Evolutionary conservation across 2,113 vertebrate species (phyloP).

Genomic region (Cephalopterus ornatus): DNA sequence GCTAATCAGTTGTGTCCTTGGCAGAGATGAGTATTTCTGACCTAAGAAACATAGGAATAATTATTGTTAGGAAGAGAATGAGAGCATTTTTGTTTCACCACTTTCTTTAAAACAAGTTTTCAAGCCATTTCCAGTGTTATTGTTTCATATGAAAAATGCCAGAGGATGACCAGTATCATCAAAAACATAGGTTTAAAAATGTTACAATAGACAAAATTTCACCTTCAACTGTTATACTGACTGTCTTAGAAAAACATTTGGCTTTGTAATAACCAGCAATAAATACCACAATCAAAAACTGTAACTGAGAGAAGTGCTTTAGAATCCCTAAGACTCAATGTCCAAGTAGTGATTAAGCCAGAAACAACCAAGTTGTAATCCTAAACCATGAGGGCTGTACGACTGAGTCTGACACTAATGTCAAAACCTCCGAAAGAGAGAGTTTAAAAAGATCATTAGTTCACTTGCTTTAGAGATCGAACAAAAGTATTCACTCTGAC

Average conservation of each 20-base stretch:
- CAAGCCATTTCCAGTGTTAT: neutral
- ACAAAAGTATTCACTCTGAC: neutral
- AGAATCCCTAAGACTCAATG: neutral
- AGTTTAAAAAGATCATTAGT: neutral
- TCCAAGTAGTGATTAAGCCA: neutral
- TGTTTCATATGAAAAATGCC: neutral
- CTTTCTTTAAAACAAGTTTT: neutral
- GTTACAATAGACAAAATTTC: neutral
- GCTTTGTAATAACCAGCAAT: neutral
- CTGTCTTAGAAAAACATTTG: neutral
- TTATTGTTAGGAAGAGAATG: neutral
- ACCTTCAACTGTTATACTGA: neutral
- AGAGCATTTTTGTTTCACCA: neutral
- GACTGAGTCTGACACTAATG: neutral
- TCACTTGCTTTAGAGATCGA: neutral
- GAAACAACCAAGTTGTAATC: neutral
- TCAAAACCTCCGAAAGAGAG: neutral
- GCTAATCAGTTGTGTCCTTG: neutral
- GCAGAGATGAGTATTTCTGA: neutral
- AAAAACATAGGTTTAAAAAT: neutral
- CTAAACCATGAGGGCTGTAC: neutral
- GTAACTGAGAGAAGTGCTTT: neutral
- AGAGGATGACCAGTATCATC: neutral
- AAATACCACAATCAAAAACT: neutral
- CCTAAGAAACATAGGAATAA: neutral